Percentiles rank a stretch among this genome's conserved stretches.
These are phyloP conservation scores for Ciconia maguari DNA, from an alignment of 2,113 vertebrate genomes.

Conservation along the genomic window DNA sequence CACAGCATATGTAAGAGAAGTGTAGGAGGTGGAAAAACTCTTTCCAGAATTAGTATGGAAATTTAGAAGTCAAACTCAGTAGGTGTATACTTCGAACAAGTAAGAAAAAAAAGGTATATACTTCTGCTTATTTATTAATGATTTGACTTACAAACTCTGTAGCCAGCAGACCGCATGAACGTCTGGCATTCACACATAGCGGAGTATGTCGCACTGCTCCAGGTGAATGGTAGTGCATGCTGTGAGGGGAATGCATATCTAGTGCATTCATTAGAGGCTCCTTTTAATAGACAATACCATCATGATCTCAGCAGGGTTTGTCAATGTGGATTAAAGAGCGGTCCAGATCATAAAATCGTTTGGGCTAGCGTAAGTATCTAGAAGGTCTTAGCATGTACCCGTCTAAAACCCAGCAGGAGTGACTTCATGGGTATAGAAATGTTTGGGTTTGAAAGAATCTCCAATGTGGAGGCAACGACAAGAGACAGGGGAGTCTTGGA, in stretches of 20 bases:
- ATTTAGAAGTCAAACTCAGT: background rate
- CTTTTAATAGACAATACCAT: background rate
- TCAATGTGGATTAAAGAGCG: background rate
- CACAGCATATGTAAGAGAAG: background rate
- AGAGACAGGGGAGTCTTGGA: background rate
- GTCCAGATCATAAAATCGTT: background rate
- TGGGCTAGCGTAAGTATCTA: background rate
- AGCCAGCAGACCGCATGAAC: background rate
- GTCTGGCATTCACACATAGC: background rate
- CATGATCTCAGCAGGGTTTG: background rate
- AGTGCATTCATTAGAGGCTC: background rate
- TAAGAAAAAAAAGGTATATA: background rate
- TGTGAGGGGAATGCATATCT: background rate
- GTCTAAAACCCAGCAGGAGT: background rate
- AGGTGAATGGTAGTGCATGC: background rate
- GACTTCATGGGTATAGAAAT: background rate
- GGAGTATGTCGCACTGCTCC: background rate
- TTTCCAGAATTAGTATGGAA: background rate
- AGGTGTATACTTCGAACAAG: background rate
- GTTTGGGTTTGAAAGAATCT: background rate
- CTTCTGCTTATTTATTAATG: background rate
- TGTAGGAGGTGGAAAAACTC: background rate
- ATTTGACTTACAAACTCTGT: background rate
- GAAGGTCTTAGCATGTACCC: background rate
- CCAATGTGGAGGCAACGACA: background rate